These are phyloP conservation scores for Anarhynchus alexandrinus DNA, from an alignment of 2,113 vertebrate species.

Conservation along the genomic window DNA sequence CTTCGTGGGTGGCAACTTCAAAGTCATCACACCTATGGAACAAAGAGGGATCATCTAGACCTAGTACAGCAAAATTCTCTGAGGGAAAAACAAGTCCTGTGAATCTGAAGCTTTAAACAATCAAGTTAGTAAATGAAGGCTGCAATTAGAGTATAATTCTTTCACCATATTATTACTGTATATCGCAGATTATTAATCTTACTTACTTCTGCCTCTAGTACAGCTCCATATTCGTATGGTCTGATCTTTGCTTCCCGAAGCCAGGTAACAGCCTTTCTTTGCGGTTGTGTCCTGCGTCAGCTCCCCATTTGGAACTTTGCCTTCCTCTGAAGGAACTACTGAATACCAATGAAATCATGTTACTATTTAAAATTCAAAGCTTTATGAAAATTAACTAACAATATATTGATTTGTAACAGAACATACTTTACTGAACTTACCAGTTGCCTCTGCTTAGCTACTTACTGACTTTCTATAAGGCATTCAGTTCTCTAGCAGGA, in stretches of 20 bases:
- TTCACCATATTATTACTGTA: neutral
- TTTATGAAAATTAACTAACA: neutral
- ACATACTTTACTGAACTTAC: neutral
- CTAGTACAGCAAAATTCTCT: neutral
- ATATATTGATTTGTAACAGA: neutral
- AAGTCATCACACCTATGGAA: slow-evolving; percentile 78
- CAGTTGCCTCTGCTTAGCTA: neutral
- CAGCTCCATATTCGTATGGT: slow-evolving; percentile 92
- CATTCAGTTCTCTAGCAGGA: neutral
- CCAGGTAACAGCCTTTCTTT: slow-evolving; percentile 80
- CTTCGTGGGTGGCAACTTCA: slow-evolving; percentile 91
- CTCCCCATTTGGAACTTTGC: slow-evolving; percentile 62
- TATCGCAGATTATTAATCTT: neutral
- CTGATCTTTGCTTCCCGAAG: slow-evolving; percentile 96
- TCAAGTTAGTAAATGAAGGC: neutral
- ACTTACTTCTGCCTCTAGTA: slow-evolving; percentile 84
- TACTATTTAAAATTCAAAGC: neutral
- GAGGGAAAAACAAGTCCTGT: neutral
- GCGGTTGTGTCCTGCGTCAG: slow-evolving; percentile 31
- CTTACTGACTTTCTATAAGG: neutral
- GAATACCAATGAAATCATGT: neutral
- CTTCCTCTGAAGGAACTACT: slow-evolving; percentile 48
- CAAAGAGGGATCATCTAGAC: neutral
- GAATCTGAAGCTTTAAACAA: neutral
- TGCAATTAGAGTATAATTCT: neutral